A percentile compares a stretch with the other conserved stretches of the same genome.
phyloP scores from a whole-genome alignment of 2,888 invertebrate species.

The Microctonus hyperodae region DNA sequence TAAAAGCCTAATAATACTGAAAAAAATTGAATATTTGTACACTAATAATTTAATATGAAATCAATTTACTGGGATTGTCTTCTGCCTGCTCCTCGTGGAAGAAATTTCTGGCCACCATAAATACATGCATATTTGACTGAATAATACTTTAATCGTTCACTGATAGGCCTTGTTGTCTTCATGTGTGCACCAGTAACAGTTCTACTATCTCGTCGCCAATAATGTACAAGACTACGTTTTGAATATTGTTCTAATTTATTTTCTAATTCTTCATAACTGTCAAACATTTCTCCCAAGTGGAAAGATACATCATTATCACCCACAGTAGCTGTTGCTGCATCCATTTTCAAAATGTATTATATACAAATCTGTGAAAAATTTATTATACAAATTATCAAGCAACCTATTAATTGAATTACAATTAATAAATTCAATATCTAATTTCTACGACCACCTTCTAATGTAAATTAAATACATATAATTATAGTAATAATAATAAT shows the following conservation, averaged over 20 bases:
- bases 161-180: conserved; percentile 62
- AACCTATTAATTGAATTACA: too few species aligned
- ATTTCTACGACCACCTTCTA: too few species aligned
- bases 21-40: not conserved
- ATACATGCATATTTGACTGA: conserved; percentile 63
- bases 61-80: conserved; percentile 58
- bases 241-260: conserved; percentile 59
- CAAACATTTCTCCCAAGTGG: conserved; percentile 61
- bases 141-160: conserved; percentile 61
- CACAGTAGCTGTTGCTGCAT: conserved; percentile 37
- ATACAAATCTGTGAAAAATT: conserved; percentile 12
- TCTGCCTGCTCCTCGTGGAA: conserved; percentile 59
- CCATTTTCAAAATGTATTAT: conserved; percentile 42
- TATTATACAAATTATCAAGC: too few species aligned
- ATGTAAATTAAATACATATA: too few species aligned
- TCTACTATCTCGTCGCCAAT: conserved; percentile 63
- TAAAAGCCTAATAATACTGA: too few species aligned
- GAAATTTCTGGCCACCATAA: conserved; percentile 63
- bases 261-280: conserved; percentile 61
- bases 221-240: conserved; percentile 61
- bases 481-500: not conserved
- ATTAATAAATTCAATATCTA: too few species aligned
- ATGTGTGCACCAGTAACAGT: conserved; percentile 63
- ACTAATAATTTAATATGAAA: not conserved
- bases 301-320: conserved; percentile 57